Base-by-base conservation (phyloP, 2,113 vertebrate species). In the Corythornis madagascariensis region DNA sequence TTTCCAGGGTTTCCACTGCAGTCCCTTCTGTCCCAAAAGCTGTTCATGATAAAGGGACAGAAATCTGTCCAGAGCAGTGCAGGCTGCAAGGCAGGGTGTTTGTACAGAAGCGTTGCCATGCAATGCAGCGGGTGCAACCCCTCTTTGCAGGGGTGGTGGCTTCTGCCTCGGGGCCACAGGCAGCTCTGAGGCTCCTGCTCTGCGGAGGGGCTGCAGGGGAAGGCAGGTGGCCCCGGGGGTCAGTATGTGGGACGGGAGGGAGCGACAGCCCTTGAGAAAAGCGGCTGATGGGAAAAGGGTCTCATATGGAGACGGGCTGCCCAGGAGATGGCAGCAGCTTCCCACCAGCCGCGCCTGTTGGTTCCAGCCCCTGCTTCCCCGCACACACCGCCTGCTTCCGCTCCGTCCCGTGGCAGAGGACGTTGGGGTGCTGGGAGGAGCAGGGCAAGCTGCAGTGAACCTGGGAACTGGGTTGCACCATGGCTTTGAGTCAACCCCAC, bases 271-370 rank as follows among this genome's bases (percentile, higher is more conserved):
- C 31, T 19, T 2, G 29, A 47, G n/a, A 60, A 63, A 24, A 57
- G 26, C 33, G 7, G 74, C 29, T 13, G 29, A 24, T 31, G 55
- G 59, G 69, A 6, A 12, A n/a, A 33, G 25, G 55, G 8, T 65
- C 55, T 35, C 5, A 9, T 2, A 10, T 0, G 26, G 69, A n/a
- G 74, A 29, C 4, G 13, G 29, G 74, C 40, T 91, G 78, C 82
- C 88, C 90, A 90, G 79, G 75, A 94, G 94, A 25, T 90, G 95
- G 95, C 94, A 96, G 92, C 94, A 94, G 69, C 50, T 76, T 83
- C n/a, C 72, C 86, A 28, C 18, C 17, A 26, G n/a, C 75, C 2
- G 55, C 18, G 35, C 48, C 77, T 13, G 63, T 38, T 38, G 38
- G 38, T 38, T 38, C 10, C n/a, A 31, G 45, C n/a, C 25, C 20